Percentiles rank a stretch among this genome's conserved stretches.
Conservation (phyloP, 2,113 vertebrate genomes). For the Phalacrocorax pelagicus region DNA sequence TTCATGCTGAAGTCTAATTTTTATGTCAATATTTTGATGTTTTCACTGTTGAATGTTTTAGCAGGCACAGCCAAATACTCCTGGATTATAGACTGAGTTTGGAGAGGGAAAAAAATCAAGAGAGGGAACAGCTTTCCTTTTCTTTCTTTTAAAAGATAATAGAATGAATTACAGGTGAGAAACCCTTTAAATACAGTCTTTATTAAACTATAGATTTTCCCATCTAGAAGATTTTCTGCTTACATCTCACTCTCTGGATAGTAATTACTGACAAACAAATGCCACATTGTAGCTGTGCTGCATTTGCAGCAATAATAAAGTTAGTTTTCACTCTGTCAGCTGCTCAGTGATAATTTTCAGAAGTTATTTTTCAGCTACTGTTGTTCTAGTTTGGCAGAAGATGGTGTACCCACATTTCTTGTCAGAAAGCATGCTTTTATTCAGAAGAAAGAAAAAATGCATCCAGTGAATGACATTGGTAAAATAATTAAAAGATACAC, state of each 20-base stretch:
- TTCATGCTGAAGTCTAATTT: neutral
- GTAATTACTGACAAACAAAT: neutral
- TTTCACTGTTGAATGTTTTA: conserved; percentile 10
- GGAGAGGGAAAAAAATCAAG: neutral
- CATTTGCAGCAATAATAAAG: neutral
- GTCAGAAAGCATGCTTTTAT: neutral
- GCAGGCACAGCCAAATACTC: neutral
- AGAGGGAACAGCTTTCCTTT: neutral
- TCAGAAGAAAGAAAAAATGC: neutral
- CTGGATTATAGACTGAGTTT: neutral
- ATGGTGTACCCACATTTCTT: neutral
- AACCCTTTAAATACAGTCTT: neutral
- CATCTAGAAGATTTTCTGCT: neutral
- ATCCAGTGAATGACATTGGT: neutral
- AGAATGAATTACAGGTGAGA: neutral
- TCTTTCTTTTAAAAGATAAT: neutral
- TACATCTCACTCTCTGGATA: neutral
- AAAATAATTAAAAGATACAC: neutral
- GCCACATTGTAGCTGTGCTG: neutral
- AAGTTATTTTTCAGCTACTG: neutral
- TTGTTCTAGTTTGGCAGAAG: neutral
- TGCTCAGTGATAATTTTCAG: neutral
- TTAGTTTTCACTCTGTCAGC: neutral
- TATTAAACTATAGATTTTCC: neutral
- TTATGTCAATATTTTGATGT: conserved; percentile 35